phyloP scores from a whole-genome alignment of 2,797 vertebrate genomes.

The Myotis planiceps region DNA sequence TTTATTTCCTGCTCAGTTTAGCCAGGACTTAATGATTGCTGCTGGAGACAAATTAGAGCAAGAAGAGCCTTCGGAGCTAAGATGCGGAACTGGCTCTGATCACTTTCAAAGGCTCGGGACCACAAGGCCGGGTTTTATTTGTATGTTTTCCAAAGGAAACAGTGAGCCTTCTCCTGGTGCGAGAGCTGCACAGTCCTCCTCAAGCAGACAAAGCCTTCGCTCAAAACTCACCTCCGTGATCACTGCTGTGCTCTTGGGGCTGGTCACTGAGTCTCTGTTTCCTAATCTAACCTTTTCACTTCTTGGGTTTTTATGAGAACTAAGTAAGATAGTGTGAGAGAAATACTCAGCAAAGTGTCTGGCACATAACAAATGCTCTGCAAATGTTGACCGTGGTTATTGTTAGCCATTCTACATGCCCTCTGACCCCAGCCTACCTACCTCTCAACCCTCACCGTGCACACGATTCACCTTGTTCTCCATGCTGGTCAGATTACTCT shows the following conservation, averaged over 20 bases:
- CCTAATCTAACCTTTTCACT: not conserved
- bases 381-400: not conserved
- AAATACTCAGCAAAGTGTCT: not conserved
- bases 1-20: not conserved
- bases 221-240: not conserved
- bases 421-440: no score
- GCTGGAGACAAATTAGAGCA: not conserved
- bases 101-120: not conserved
- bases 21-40: not conserved
- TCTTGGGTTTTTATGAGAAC: not conserved
- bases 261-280: not conserved
- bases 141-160: not conserved
- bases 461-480: not conserved
- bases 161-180: no score
- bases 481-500: not conserved
- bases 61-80: not conserved
- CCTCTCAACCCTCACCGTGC: not conserved
- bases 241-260: not conserved
- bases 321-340: not conserved
- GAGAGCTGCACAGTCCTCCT: not conserved
- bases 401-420: not conserved
- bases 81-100: not conserved
- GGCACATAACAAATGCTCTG: not conserved
- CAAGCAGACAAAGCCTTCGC: not conserved
- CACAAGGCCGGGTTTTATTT: not conserved